phyloP scores from a whole-genome alignment of 92 coral and sea anemone genomes.

The Umimayanthus chanpuru region DNA sequence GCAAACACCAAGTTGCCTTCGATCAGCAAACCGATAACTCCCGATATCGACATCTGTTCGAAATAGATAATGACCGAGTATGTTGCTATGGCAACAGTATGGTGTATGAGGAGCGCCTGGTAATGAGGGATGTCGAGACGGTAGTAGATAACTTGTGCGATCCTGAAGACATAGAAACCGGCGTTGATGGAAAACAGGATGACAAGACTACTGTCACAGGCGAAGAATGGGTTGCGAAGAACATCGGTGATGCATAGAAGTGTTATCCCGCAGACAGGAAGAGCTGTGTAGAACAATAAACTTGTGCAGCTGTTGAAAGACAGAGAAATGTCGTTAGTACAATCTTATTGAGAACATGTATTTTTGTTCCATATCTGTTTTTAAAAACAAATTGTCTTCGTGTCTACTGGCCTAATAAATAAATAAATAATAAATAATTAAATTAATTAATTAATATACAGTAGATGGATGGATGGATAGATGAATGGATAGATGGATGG shows the following conservation, averaged over 20 bases:
- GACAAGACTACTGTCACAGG: slow-evolving; percentile 46
- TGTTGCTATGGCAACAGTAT: slow-evolving; percentile 74
- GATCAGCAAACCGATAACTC: slow-evolving; percentile 75
- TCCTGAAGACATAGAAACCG: slow-evolving; percentile 84
- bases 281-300: slow-evolving; percentile 62
- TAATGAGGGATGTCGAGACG: slow-evolving; percentile 66
- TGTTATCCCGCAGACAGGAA: slow-evolving; percentile 69
- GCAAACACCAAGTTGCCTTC: slow-evolving; percentile 89
- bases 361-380: background rate
- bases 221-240: slow-evolving; percentile 79
- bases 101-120: slow-evolving; percentile 83
- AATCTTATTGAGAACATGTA: background rate
- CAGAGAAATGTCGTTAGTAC: background rate
- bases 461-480: too few species aligned
- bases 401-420: background rate
- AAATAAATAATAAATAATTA: too few species aligned
- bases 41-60: slow-evolving; percentile 82
- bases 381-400: background rate
- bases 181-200: slow-evolving; percentile 73
- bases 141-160: slow-evolving; percentile 74
- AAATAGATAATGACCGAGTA: slow-evolving; percentile 60
- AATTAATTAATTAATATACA: too few species aligned
- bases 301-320: slow-evolving; percentile 74
- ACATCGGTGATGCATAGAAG: slow-evolving; percentile 65
- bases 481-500: too few species aligned